These are phyloP conservation scores for Choloepus hoffmanni DNA, from an alignment of 2,113 vertebrate species.

Conservation along the genomic window DNA sequence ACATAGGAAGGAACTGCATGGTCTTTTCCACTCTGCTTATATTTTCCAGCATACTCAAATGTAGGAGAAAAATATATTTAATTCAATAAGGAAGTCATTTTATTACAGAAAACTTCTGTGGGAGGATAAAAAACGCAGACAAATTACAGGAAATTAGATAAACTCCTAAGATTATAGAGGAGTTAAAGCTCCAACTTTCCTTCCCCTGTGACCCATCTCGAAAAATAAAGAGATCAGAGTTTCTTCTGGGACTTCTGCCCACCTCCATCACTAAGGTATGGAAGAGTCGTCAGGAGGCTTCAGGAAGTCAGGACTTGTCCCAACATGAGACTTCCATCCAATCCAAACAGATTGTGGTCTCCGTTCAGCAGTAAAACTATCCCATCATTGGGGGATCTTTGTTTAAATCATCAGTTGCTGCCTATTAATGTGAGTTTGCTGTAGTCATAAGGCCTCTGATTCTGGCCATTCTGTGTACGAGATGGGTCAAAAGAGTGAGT, in stretches of 20 bases:
- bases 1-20: background rate
- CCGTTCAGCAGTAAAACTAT: background rate
- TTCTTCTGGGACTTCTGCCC: too few species aligned
- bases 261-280: background rate
- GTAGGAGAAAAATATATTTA: background rate
- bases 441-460: background rate
- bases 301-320: background rate
- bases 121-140: background rate
- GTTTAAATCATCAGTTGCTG: background rate
- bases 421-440: background rate
- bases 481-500: background rate
- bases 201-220: background rate
- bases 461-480: background rate
- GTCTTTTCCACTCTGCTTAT: background rate
- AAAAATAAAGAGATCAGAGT: background rate
- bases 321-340: background rate
- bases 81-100: background rate
- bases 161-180: background rate
- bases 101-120: conserved; percentile 4
- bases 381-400: background rate
- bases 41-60: background rate
- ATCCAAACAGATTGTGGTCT: background rate
- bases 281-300: background rate
- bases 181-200: background rate
- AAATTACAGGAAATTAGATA: background rate